Conservation (phyloP, 2,113 vertebrate genomes). For the Machaerirhynchus nigripectus region DNA sequence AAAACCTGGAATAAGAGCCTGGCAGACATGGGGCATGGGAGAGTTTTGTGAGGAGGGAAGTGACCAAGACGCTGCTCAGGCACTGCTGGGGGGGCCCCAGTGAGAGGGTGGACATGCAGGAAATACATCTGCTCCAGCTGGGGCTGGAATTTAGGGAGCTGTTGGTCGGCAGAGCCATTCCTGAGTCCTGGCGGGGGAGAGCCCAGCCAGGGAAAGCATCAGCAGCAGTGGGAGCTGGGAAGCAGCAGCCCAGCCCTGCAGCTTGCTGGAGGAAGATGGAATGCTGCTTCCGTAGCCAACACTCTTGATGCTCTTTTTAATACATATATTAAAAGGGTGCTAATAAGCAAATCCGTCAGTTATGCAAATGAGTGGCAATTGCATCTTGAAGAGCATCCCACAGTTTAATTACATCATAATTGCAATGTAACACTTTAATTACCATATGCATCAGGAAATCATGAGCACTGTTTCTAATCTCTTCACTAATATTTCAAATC, state of each 20-base stretch:
- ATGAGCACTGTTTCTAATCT: constrained; percentile 60
- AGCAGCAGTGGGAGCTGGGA: neutral
- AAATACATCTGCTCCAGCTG: neutral
- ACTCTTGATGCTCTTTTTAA: constrained; percentile 52
- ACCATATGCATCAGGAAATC: constrained; percentile 65
- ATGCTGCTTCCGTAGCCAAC: neutral
- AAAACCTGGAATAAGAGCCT: neutral
- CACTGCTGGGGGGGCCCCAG: accelerated
- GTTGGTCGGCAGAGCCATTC: neutral
- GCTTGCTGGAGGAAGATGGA: neutral
- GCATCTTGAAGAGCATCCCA: constrained; percentile 69
- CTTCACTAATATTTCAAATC: constrained; percentile 59
- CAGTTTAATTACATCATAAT: constrained; percentile 72
- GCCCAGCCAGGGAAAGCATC: neutral
- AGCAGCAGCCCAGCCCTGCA: neutral
- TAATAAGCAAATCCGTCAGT: constrained; percentile 64
- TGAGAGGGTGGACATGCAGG: accelerated
- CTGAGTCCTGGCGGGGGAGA: accelerated
- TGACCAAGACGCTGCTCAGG: neutral
- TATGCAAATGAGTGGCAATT: constrained; percentile 65
- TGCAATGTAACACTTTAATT: constrained; percentile 68
- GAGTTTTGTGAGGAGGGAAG: neutral
- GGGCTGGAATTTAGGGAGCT: neutral
- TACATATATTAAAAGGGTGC: constrained; percentile 62
- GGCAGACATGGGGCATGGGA: accelerated